Base-by-base conservation (phyloP, 2,113 vertebrate species). In the Oenanthe oenanthe region DNA sequence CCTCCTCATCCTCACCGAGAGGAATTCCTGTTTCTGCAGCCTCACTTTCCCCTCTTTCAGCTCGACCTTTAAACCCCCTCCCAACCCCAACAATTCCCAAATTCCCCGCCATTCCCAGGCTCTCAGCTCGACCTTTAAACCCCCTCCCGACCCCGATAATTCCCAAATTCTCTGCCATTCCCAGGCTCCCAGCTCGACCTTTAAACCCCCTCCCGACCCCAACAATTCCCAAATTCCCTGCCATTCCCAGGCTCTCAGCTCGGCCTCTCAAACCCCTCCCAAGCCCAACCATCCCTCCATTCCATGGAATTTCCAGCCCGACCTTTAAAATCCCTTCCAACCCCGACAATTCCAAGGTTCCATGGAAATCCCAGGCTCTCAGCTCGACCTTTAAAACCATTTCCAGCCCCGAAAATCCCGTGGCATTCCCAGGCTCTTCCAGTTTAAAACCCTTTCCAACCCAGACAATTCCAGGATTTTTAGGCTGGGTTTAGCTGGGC, bases 81-180 rank as follows among this genome's bases (percentile, higher is more conserved):
- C 53, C n/a, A n/a, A 13, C 7, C 22, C 32, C 0, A 2, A 10
- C 22, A 16, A 14, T 26, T 24, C 51, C 38, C 1, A 5, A 22
- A 19, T 43, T 13, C 24, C 12, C 2, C 2, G 6, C 45, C 8
- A 7, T 7, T 25, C 10, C 63, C 31, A 13, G 63, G 17, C 43
- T 7, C 16, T 26, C 43, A 20, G 12, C 2, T 19, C 10, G 0
- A 20, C 6, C 34, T 22, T 40, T 38, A 31, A 42, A 42, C 6
- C 40, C 40, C 40, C 15, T 42, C 15, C 40, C 40, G 15, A 16
- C 40, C 40, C 40, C 14, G 13, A 42, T 14, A 42, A 42, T 42
- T 42, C 40, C 40, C 34, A 36, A 36, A 36, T 36, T 36, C 34
- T 8, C 34, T 8, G 34, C 7, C 34, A 36, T 36, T 36, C 34